Percentiles rank a stretch among this genome's conserved stretches.
Evolutionary conservation across 2,888 invertebrate species (phyloP).

Genomic region (Trissolcus brochymenae): DNA sequence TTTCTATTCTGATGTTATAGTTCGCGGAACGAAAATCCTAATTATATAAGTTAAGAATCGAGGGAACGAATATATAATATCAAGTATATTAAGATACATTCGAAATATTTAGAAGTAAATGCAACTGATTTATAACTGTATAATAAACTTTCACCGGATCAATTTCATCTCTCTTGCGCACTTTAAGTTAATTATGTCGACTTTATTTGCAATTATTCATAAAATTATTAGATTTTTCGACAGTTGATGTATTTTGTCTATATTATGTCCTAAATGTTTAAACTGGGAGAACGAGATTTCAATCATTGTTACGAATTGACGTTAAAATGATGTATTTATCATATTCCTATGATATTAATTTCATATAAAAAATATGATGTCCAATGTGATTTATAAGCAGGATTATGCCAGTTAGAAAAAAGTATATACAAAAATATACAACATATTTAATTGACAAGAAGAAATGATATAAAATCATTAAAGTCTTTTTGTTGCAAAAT

Average conservation of each 20-base stretch:
- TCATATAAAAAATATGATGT: background rate
- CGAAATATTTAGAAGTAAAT: slow-evolving; percentile 5
- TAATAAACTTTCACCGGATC: slow-evolving; percentile 15
- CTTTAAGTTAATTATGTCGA: slow-evolving; percentile 13
- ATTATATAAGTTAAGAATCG: too few relatives aligned
- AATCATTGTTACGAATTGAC: background rate
- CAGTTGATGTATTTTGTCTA: background rate
- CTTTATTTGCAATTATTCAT: slow-evolving; percentile 29
- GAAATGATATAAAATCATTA: too few relatives aligned
- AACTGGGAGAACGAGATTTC: too few relatives aligned
- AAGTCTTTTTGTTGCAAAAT: too few relatives aligned
- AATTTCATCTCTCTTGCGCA: slow-evolving; percentile 6
- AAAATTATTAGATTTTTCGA: slow-evolving; percentile 1
- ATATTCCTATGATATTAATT: background rate
- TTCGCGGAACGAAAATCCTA: slow-evolving; percentile 9
- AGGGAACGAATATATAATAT: background rate
- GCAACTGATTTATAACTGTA: slow-evolving; percentile 13
- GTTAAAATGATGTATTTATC: background rate
- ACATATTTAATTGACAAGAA: too few relatives aligned
- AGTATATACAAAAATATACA: too few relatives aligned
- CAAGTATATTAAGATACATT: slow-evolving; percentile 12
- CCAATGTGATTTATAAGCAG: background rate
- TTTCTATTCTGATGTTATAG: background rate
- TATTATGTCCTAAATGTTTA: too few relatives aligned
- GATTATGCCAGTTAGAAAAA: too few relatives aligned